phyloP scores from a whole-genome alignment of 2,888 invertebrate genomes.

The Linnaemya vulpina region DNA sequence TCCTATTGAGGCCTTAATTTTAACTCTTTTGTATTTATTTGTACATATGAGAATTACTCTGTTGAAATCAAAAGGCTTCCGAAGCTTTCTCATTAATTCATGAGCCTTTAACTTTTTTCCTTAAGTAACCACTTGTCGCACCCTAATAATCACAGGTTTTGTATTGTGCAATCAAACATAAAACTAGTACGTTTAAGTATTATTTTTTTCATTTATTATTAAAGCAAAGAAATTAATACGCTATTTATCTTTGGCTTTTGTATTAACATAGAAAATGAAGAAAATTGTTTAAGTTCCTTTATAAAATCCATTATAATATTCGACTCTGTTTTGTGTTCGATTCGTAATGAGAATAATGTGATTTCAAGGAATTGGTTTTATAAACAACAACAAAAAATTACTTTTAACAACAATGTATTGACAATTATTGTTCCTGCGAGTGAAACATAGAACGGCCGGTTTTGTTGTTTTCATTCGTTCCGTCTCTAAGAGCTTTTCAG shows the following conservation, averaged over 20 bases:
- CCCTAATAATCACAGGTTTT: slow-evolving; percentile 13
- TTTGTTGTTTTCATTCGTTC: slow-evolving; percentile 19
- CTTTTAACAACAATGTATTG: no score
- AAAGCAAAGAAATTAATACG: slow-evolving; percentile 9
- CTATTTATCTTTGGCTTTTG: slow-evolving; percentile 7
- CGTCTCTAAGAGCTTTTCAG: slow-evolving; percentile 19
- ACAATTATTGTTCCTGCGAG: no score
- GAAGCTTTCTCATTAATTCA: neutral
- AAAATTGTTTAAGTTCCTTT: slow-evolving; percentile 10
- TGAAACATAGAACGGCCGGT: neutral
- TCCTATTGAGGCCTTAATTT: neutral
- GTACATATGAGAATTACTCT: neutral
- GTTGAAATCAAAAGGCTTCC: neutral
- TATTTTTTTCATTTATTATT: neutral
- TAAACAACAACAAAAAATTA: no score
- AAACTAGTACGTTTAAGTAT: neutral
- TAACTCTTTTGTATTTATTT: neutral
- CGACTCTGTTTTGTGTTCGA: no score
- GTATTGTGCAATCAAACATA: neutral
- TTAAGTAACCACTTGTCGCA: slow-evolving; percentile 5
- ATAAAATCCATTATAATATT: slow-evolving; percentile 15
- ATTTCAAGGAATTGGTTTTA: no score
- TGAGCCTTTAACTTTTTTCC: neutral
- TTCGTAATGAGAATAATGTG: no score
- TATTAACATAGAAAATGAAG: slow-evolving; percentile 5